A percentile compares a stretch with the other conserved stretches of the same genome.
Evolutionary conservation across 2,113 vertebrate species (phyloP).

Genomic region (Nyctereutes procyonoides): DNA sequence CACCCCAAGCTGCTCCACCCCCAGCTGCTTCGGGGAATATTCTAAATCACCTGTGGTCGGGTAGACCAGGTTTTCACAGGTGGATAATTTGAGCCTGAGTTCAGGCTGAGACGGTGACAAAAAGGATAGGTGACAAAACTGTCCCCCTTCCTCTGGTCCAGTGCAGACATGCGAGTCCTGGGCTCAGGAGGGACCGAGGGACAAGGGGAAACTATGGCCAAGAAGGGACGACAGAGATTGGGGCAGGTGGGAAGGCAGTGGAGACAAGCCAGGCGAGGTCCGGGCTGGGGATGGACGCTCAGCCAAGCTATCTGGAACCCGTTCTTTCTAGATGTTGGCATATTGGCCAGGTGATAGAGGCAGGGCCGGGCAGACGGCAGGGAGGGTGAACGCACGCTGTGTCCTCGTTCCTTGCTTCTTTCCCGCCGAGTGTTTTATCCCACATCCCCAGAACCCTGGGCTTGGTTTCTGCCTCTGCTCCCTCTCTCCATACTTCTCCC

Average conservation of each 20-base stretch:
- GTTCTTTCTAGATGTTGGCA: not conserved
- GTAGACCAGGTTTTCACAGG: not conserved
- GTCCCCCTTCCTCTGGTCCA: not conserved
- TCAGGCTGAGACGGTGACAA: not conserved
- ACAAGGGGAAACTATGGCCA: not conserved
- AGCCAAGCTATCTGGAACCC: not conserved
- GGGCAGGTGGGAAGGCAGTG: not conserved
- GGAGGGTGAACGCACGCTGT: not conserved
- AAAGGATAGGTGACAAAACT: not conserved
- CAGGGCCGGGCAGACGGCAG: not conserved
- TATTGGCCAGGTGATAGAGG: fast-evolving
- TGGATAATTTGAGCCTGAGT: not conserved
- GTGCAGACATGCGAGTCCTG: not conserved
- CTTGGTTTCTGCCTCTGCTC: not conserved
- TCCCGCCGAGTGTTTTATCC: no score
- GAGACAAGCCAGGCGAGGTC: not conserved
- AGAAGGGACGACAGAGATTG: not conserved
- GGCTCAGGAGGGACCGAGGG: not conserved
- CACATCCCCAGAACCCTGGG: not conserved
- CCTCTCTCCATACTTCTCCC: not conserved
- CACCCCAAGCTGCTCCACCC: no score
- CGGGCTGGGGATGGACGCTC: not conserved
- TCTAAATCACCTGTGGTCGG: fast-evolving
- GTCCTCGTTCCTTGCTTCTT: not conserved
- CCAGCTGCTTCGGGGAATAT: not conserved